Evolutionary conservation across 2,113 vertebrate genomes (phyloP).

Genomic region (Spea bombifrons): DNA sequence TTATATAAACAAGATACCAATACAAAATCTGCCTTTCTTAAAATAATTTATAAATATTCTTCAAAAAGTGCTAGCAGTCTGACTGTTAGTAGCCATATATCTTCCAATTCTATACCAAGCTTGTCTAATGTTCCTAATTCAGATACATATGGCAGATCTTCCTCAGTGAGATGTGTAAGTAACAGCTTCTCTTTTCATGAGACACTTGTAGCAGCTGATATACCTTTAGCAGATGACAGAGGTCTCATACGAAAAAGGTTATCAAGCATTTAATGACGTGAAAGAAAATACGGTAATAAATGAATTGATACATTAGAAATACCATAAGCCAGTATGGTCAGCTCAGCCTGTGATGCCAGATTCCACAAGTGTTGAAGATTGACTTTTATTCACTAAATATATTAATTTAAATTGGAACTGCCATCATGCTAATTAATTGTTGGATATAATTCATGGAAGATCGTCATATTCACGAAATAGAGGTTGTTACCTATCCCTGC

Average conservation of each 20-base stretch:
- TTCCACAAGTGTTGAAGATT: too few relatives aligned
- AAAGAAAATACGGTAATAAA: background rate
- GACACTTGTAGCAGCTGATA: slow-evolving; percentile 37
- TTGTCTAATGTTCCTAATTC: background rate
- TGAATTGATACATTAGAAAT: too few relatives aligned
- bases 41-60: slow-evolving; percentile 75
- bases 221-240: slow-evolving; percentile 21
- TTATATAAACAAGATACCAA: slow-evolving; percentile 80
- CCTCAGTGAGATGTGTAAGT: slow-evolving; percentile 40
- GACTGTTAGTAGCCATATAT: slow-evolving; percentile 56
- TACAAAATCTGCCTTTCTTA: slow-evolving; percentile 78
- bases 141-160: background rate
- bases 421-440: too few relatives aligned
- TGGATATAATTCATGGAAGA: too few relatives aligned
- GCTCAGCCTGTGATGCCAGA: too few relatives aligned
- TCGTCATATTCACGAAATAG: too few relatives aligned
- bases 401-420: too few relatives aligned
- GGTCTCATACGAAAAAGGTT: slow-evolving; percentile 57
- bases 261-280: slow-evolving; percentile 67
- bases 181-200: slow-evolving; percentile 53
- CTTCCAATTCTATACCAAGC: slow-evolving; percentile 53
- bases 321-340: too few relatives aligned
- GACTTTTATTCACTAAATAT: too few relatives aligned
- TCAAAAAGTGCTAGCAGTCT: slow-evolving; percentile 62
- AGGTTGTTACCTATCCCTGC: too few relatives aligned